Evolutionary conservation across 1,140 invertebrate species (phyloP).

Genomic region (Atopsyche davidsoni): DNA sequence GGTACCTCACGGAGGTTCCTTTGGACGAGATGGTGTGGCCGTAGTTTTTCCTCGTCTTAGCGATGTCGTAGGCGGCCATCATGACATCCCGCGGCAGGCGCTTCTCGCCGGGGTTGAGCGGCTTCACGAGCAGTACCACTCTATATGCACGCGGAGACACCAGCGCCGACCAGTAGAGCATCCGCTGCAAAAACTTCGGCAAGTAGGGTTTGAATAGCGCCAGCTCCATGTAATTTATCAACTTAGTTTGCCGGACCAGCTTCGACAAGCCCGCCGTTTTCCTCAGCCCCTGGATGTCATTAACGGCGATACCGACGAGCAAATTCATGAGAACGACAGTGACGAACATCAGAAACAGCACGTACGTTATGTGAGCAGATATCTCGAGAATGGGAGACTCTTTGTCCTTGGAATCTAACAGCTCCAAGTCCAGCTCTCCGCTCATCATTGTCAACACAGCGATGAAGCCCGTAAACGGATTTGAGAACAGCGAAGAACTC

Average conservation of each 20-base stretch:
- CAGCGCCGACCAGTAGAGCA: conserved; percentile 66
- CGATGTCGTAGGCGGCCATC: conserved; percentile 66
- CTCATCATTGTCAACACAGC: conserved; percentile 88
- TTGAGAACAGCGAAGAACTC: conserved; percentile 68
- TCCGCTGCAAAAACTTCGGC: conserved; percentile 62
- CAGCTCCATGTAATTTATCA: conserved; percentile 68
- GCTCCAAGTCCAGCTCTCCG: conserved; percentile 69
- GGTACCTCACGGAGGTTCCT: conserved; percentile 51
- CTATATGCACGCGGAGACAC: conserved; percentile 70
- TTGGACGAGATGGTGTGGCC: conserved; percentile 59
- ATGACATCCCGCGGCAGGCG: conserved; percentile 69
- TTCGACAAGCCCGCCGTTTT: conserved; percentile 71
- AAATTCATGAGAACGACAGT: conserved; percentile 79
- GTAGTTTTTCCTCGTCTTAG: conserved; percentile 62
- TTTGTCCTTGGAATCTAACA: conserved; percentile 58
- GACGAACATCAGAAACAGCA: conserved; percentile 68
- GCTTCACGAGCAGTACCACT: conserved; percentile 71
- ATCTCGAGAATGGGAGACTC: conserved; percentile 57
- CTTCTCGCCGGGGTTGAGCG: conserved; percentile 72
- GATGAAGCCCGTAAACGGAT: conserved; percentile 71
- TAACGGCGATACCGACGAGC: conserved; percentile 71
- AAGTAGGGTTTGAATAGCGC: conserved; percentile 64
- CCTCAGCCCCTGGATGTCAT: conserved; percentile 71
- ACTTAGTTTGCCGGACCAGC: conserved; percentile 68
- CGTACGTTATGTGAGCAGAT: conserved; percentile 67